Evolutionary conservation across 2,888 invertebrate species (phyloP), one percentile per base, ranked within the genome.

Genomic region (Andricus quercusramuli): DNA sequence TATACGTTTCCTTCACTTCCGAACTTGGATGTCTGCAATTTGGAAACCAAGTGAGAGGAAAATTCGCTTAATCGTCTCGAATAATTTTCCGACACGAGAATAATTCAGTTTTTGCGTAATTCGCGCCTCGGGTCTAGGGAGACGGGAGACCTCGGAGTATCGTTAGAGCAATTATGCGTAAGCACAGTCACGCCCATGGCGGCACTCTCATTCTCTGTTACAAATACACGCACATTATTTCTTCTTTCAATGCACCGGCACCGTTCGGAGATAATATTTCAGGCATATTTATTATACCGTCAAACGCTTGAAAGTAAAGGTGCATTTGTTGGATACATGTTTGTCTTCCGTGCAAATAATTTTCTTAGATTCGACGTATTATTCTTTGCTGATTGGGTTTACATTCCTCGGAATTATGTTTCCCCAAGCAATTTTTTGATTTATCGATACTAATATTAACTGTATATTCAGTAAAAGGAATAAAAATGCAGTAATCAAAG

Each of bases 301-400:
- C 51, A 70, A 70, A 70, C 51, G 74, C 25, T 74, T 56, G 74
- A 74, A 74, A 37, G 56, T 74, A 74, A 74, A 74, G 51, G 74
- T 74, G 56, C 56, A 56, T 74, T 74, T 56, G 32, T 32, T 22
- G 74, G n/a, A 56, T 74, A 74, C 56, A 74, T 74, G 74, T 59
- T 74, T 74, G 56, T 74, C 32, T 37, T 74, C 59, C 56, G 74
- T 56, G 32, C 56, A 74, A 70, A 70, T 29, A 47, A 74, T 74
- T 74, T 74, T 74, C 56, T 74, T 56, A 74, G 29, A 64, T 74
- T 74, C 56, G 56, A 74, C 51, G 51, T 70, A 70, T 74, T 74
- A 56, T 74, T 74, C 32, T 32, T 47, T 32, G 37, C 32, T 74
- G 32, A 74, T 74, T 74, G 56, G 32, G 37, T 74, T 51, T 32